Percentiles rank a stretch among this genome's conserved stretches.
phyloP scores from a whole-genome alignment of 2,113 vertebrate genomes.

The Lophochroa leadbeateri region DNA sequence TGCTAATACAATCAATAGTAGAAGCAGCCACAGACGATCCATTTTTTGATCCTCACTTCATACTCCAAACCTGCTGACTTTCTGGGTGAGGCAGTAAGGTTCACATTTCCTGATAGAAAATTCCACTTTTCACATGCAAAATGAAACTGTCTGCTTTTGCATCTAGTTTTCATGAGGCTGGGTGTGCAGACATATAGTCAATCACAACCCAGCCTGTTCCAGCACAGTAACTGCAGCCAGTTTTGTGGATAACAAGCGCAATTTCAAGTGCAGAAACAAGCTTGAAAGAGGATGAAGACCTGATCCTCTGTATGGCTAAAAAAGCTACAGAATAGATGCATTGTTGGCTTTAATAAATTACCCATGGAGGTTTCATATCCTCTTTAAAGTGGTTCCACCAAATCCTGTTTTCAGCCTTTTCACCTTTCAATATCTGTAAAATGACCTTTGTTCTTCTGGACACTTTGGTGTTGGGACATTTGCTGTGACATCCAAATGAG shows the following conservation, averaged over 20 bases:
- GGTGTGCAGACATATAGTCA: not conserved
- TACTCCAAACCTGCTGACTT: not conserved
- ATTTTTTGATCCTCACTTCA: not conserved
- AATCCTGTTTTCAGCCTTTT: slow-evolving; percentile 64
- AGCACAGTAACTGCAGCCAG: slow-evolving; percentile 22
- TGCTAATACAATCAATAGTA: not conserved
- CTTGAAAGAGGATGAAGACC: slow-evolving; percentile 3
- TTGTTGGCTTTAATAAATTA: slow-evolving; percentile 21
- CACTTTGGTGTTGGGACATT: slow-evolving; percentile 39
- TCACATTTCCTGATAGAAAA: not conserved
- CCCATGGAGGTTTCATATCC: not conserved
- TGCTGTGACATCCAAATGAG: slow-evolving; percentile 19
- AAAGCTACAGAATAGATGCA: not conserved
- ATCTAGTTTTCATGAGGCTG: not conserved
- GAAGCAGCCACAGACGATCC: not conserved
- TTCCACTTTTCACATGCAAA: not conserved
- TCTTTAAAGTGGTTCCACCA: slow-evolving; percentile 39
- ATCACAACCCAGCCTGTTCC: not conserved
- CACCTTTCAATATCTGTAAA: slow-evolving; percentile 45
- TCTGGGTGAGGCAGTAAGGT: not conserved
- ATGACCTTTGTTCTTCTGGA: slow-evolving; percentile 11
- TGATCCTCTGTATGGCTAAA: slow-evolving; percentile 9
- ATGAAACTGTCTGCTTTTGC: not conserved
- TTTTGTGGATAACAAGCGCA: slow-evolving; percentile 25
- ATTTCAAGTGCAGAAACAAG: not conserved